Percentiles rank a stretch among this genome's conserved stretches.
phyloP scores from a whole-genome alignment of 1,140 invertebrate species.

The Diabrotica undecimpunctata region DNA sequence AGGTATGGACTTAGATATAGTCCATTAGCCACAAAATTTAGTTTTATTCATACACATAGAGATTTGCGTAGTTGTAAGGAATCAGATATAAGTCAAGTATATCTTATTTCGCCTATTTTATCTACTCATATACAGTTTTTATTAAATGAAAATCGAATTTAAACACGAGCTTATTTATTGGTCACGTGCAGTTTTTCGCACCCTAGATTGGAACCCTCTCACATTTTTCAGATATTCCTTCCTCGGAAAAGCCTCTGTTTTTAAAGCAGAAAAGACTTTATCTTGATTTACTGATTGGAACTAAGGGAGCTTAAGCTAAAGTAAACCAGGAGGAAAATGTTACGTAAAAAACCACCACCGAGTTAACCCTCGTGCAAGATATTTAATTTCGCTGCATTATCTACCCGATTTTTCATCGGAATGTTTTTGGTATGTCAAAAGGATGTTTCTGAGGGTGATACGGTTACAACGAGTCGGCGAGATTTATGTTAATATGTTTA shows the following conservation, averaged over 20 bases:
- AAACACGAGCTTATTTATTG: no score
- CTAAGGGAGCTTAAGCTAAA: constrained; percentile 29
- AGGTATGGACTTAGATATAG: no score
- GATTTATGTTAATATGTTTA: no score
- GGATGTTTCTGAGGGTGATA: no score
- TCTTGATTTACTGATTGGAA: constrained; percentile 45
- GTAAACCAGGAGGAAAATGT: constrained; percentile 32
- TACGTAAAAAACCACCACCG: constrained; percentile 20
- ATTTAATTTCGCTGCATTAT: constrained; percentile 19
- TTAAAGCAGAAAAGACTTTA: constrained; percentile 37
- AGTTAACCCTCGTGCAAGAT: constrained; percentile 17
- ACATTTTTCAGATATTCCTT: constrained; percentile 24
- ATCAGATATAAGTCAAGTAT: no score
- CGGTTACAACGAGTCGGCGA: no score
- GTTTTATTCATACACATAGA: no score
- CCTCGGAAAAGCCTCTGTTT: constrained; percentile 27
- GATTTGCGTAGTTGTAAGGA: no score
- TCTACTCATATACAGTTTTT: no score
- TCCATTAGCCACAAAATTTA: no score
- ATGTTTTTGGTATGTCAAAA: constrained; percentile 1
- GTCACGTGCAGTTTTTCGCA: constrained; percentile 1
- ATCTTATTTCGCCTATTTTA: no score
- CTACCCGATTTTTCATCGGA: constrained; percentile 4
- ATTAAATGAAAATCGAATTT: no score
- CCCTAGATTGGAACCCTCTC: constrained; percentile 18